These are phyloP conservation scores for Chelonus formosanus DNA, from an alignment of 2,888 invertebrate genomes.

Conservation along the genomic window DNA sequence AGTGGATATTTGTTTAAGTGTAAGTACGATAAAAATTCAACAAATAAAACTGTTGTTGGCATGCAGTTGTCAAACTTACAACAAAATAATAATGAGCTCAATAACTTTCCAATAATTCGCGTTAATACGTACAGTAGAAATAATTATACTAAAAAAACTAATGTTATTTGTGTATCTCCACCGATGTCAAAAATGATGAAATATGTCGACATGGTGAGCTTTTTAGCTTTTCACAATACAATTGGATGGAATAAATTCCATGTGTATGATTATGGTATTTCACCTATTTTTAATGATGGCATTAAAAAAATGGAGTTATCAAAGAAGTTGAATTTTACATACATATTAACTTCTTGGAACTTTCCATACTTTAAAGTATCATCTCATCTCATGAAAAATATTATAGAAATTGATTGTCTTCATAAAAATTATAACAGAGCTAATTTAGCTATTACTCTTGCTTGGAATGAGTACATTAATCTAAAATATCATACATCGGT, in stretches of 20 bases:
- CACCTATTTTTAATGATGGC: constrained; percentile 63
- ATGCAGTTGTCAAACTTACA: constrained; percentile 13
- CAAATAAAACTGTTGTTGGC: constrained; percentile 45
- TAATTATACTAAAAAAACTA: constrained; percentile 60
- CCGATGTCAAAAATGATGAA: constrained; percentile 68
- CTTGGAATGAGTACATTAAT: constrained; percentile 75
- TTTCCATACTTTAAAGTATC: constrained; percentile 70
- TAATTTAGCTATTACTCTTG: constrained; percentile 65
- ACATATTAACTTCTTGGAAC: constrained; percentile 73
- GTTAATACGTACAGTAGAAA: constrained; percentile 45
- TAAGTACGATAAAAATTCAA: constrained; percentile 18
- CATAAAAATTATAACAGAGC: constrained; percentile 71
- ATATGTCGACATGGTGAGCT: constrained; percentile 71
- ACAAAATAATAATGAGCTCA: constrained; percentile 11
- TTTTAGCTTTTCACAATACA: constrained; percentile 74
- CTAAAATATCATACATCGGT: constrained; percentile 70
- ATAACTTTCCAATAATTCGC: constrained; percentile 65
- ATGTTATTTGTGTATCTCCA: constrained; percentile 73
- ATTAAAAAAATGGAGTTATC: constrained; percentile 62
- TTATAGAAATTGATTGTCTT: constrained; percentile 74
- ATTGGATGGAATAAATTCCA: constrained; percentile 75
- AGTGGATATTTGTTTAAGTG: constrained; percentile 69
- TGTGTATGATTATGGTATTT: constrained; percentile 71
- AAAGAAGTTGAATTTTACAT: constrained; percentile 63
- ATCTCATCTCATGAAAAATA: constrained; percentile 58